A percentile compares a stretch with the other conserved stretches of the same genome.
These are phyloP conservation scores for Mungos mungo DNA, from an alignment of 2,113 vertebrate genomes.

Conservation along the genomic window DNA sequence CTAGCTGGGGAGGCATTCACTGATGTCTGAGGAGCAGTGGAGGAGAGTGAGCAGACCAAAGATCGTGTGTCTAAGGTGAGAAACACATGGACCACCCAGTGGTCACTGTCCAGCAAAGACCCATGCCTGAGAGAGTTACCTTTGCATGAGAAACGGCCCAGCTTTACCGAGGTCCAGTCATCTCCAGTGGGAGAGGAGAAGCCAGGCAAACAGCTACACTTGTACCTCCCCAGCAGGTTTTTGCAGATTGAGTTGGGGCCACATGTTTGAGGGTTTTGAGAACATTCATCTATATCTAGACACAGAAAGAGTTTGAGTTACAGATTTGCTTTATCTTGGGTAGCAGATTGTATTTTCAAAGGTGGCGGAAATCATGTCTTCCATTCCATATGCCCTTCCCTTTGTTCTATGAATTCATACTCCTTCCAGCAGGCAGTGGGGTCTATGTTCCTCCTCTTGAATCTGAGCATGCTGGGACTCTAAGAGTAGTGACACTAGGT, in stretches of 20 bases:
- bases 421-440: too few species aligned
- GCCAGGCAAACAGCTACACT: not conserved
- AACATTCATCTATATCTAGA: constrained; percentile 63
- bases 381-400: not conserved
- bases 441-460: fast-evolving
- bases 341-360: not conserved
- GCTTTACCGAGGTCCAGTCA: fast-evolving
- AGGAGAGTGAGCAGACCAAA: not conserved
- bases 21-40: not conserved
- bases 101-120: not conserved
- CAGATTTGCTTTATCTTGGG: not conserved
- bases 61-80: too few species aligned
- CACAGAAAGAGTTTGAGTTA: not conserved
- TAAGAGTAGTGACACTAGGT: not conserved
- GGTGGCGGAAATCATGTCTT: fast-evolving
- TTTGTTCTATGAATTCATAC: not conserved
- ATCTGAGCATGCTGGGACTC: not conserved
- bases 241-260: not conserved
- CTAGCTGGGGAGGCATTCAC: not conserved
- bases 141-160: not conserved
- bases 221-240: not conserved
- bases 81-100: fast-evolving
- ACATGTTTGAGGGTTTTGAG: not conserved
- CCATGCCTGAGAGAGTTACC: not conserved
- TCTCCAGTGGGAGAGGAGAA: constrained; percentile 39